These are phyloP conservation scores for Hyles lineata DNA, from an alignment of 2,888 invertebrate genomes.

Conservation along the genomic window DNA sequence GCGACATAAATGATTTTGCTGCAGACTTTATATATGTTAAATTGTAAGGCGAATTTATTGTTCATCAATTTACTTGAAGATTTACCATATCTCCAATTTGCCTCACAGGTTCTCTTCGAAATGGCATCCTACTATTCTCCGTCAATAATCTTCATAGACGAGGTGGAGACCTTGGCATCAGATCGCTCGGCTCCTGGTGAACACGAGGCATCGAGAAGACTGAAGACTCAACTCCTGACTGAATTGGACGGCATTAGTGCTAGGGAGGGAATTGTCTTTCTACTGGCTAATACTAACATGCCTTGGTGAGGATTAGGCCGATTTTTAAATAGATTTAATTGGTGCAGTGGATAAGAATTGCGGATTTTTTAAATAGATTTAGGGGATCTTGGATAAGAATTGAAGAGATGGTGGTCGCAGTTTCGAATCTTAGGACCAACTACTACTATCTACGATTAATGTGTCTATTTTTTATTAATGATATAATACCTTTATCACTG, in stretches of 20 bases:
- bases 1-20: too few relatives aligned
- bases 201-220: slow-evolving; percentile 94
- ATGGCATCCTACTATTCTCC: slow-evolving; percentile 94
- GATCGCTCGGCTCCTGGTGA: slow-evolving; percentile 87
- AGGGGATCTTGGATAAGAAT: too few relatives aligned
- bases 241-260: slow-evolving; percentile 92
- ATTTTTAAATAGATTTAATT: too few relatives aligned
- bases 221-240: slow-evolving; percentile 94
- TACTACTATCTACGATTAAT: background rate
- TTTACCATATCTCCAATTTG: background rate
- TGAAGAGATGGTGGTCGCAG: too few relatives aligned
- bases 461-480: background rate
- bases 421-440: background rate
- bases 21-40: too few relatives aligned
- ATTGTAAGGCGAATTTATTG: too few relatives aligned
- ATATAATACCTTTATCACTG: too few relatives aligned
- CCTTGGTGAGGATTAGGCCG: slow-evolving; percentile 89
- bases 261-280: slow-evolving; percentile 87
- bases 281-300: slow-evolving; percentile 95
- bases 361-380: too few relatives aligned
- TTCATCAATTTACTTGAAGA: too few relatives aligned
- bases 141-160: slow-evolving; percentile 96
- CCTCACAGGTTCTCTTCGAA: slow-evolving; percentile 91
- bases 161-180: slow-evolving; percentile 94
- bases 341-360: too few relatives aligned